Evolutionary conservation across 2,797 vertebrate species (phyloP).

Genomic region (Phyllotis vaccarum): DNA sequence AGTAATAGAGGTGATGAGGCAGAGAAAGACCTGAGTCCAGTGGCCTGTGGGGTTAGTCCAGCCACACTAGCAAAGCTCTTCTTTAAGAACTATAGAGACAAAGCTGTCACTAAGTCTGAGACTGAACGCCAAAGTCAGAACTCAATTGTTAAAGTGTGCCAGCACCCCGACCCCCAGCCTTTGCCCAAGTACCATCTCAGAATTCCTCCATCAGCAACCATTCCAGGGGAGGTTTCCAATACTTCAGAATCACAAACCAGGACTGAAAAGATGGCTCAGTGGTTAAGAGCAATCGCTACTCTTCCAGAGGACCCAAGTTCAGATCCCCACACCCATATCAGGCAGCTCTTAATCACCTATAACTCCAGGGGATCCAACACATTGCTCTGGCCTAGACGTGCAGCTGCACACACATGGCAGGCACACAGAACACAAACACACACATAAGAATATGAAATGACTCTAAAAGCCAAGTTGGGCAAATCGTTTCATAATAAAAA

Average conservation of each 20-base stretch:
- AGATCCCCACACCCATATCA: neutral
- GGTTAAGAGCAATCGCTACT: neutral
- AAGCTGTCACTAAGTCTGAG: neutral
- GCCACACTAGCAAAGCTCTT: no score
- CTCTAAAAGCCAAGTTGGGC: neutral
- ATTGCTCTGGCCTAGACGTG: neutral
- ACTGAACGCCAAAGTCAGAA: neutral
- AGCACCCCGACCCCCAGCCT: neutral
- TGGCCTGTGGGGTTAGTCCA: neutral
- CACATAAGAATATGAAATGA: neutral
- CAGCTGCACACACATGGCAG: neutral
- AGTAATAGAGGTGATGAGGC: fast-evolving
- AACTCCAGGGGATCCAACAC: neutral
- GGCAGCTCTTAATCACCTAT: neutral
- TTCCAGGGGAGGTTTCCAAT: neutral
- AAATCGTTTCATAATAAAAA: conserved; percentile 6
- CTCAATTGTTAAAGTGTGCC: neutral
- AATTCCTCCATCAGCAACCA: neutral
- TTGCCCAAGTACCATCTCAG: fast-evolving
- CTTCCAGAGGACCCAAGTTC: neutral
- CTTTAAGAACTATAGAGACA: neutral
- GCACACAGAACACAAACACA: neutral
- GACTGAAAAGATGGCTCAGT: neutral
- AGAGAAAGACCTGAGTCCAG: neutral
- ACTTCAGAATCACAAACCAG: neutral